Evolutionary conservation across 2,797 vertebrate genomes (phyloP).

Genomic region (Pampus argenteus): DNA sequence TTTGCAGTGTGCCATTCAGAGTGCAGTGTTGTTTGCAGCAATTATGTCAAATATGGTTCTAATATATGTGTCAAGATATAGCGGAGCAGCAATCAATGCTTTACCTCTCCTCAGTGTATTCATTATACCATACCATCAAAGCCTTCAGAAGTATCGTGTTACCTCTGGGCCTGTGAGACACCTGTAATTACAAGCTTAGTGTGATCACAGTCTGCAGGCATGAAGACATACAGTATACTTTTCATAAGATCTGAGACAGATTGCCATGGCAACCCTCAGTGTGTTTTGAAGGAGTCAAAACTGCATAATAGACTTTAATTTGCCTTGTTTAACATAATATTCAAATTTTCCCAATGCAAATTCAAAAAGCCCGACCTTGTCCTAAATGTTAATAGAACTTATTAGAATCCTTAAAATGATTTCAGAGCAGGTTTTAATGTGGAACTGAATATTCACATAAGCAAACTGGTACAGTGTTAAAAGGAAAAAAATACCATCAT

Average conservation of each 20-base stretch:
- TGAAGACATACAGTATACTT: conserved; percentile 22
- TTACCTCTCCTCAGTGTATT: conserved; percentile 25
- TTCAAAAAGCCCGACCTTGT: conserved; percentile 16
- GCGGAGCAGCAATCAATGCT: conserved; percentile 31
- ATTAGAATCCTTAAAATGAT: conserved; percentile 25
- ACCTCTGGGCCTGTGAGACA: conserved; percentile 35
- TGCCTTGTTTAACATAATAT: conserved; percentile 18
- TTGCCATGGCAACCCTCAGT: conserved; percentile 46
- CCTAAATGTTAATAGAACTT: conserved; percentile 32
- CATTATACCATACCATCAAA: conserved; percentile 38
- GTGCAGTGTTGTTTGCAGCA: conserved; percentile 15
- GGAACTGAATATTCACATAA: conserved; percentile 19
- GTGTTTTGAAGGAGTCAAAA: conserved; percentile 43
- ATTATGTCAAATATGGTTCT: conserved; percentile 36
- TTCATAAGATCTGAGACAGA: conserved; percentile 42
- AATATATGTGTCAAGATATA: conserved; percentile 46
- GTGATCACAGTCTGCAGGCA: conserved; percentile 49
- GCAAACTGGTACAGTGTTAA: not conserved
- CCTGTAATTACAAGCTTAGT: conserved; percentile 55
- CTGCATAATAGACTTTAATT: conserved; percentile 40
- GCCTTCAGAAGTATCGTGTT: conserved; percentile 42
- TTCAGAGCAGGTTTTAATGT: conserved; percentile 7
- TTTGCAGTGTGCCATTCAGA: conserved; percentile 52
- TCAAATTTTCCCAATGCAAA: conserved; percentile 20
- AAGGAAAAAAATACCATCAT: not conserved